Evolutionary conservation across 1,140 invertebrate genomes (phyloP).

Genomic region (Sinonovacula constricta): DNA sequence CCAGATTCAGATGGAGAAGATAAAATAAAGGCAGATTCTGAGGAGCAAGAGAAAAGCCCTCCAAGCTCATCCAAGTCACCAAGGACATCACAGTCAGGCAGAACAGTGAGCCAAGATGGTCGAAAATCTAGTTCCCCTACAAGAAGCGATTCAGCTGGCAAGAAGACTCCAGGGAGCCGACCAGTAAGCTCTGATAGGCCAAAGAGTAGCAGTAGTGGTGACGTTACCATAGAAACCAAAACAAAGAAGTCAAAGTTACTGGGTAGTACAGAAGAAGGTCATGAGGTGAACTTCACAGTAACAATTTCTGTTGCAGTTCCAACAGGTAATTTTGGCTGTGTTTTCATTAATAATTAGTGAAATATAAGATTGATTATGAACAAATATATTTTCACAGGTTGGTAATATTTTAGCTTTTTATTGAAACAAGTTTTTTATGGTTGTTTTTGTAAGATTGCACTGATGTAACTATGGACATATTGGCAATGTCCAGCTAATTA

Average conservation of each 20-base stretch:
- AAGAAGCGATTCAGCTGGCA: neutral
- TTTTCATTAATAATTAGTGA: too few relatives aligned
- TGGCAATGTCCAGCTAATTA: too few relatives aligned
- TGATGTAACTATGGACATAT: too few relatives aligned
- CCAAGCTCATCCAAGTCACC: neutral
- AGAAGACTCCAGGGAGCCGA: constrained; percentile 19
- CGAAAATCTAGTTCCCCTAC: constrained; percentile 15
- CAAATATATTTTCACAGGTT: too few relatives aligned
- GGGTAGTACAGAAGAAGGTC: constrained; percentile 35
- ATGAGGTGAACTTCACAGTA: constrained; percentile 68
- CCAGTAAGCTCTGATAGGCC: constrained; percentile 38
- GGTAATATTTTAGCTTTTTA: too few relatives aligned
- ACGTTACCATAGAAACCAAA: constrained; percentile 58
- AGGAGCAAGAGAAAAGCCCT: constrained; percentile 43
- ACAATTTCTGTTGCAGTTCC: constrained; percentile 67
- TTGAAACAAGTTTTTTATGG: too few relatives aligned
- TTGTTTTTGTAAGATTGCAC: too few relatives aligned
- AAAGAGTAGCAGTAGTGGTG: constrained; percentile 58
- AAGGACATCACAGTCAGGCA: neutral
- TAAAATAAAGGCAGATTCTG: constrained; percentile 55
- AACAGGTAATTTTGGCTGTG: too few relatives aligned
- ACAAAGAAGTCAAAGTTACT: constrained; percentile 51
- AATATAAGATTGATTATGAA: too few relatives aligned
- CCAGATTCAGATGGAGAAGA: constrained; percentile 50
- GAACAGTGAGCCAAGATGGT: neutral